Evolutionary conservation across 2,888 invertebrate species (phyloP).

Genomic region (Branchellion lobata): DNA sequence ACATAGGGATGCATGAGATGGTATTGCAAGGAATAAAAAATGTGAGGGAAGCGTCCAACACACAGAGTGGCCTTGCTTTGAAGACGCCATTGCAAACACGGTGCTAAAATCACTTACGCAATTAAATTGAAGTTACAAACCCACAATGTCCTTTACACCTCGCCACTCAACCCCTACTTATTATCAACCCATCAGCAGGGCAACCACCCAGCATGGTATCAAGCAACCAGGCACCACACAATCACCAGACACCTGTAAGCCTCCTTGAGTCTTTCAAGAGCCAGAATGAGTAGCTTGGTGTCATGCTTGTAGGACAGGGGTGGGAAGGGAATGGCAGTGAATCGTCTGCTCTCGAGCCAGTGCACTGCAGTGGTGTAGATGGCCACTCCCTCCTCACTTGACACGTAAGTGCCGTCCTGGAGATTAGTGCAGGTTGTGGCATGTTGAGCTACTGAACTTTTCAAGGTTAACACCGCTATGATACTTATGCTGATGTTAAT

Average conservation of each 20-base stretch:
- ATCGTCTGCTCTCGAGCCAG: slow-evolving; percentile 96
- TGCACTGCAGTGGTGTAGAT: slow-evolving; percentile 99
- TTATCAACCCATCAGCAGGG: background rate
- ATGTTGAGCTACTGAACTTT: background rate
- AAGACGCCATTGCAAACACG: too few relatives aligned
- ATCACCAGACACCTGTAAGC: slow-evolving; percentile 72
- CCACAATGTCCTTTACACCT: too few relatives aligned
- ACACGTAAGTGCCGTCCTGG: slow-evolving; percentile 95
- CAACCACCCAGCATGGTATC: background rate
- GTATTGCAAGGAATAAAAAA: slow-evolving; percentile 5
- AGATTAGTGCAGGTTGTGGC: slow-evolving; percentile 60
- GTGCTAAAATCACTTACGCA: too few relatives aligned
- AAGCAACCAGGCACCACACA: background rate
- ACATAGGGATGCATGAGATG: background rate
- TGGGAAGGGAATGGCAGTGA: slow-evolving; percentile 98
- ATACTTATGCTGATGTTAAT: background rate
- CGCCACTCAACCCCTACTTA: background rate
- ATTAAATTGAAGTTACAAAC: background rate
- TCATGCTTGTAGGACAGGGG: slow-evolving; percentile 99
- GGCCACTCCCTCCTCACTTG: slow-evolving; percentile 98
- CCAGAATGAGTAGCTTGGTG: slow-evolving; percentile 93
- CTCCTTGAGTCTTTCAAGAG: slow-evolving; percentile 91
- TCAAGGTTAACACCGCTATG: background rate
- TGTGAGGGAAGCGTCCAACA: background rate
- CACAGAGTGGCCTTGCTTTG: slow-evolving; percentile 28